A percentile compares a stretch with the other conserved stretches of the same genome.
phyloP scores from a whole-genome alignment of 2,888 invertebrate genomes.

The Axea sp. region DNA sequence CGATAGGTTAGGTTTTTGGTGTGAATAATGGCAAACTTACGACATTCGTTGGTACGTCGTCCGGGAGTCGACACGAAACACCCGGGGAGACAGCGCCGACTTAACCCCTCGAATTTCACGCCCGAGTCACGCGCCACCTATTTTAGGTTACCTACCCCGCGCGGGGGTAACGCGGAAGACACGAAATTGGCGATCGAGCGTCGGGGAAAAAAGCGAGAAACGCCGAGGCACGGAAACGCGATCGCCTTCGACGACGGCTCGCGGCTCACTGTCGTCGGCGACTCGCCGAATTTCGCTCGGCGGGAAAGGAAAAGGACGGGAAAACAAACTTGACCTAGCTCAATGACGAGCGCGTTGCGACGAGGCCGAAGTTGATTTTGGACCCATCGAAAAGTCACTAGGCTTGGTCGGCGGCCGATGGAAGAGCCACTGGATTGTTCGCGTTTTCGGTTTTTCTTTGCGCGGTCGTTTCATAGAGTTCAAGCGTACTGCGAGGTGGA shows the following conservation, averaged over 20 bases:
- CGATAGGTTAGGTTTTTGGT: slow-evolving; percentile 8
- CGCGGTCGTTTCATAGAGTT: no score
- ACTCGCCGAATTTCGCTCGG: not conserved
- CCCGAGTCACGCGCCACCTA: slow-evolving; percentile 21
- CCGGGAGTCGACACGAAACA: not conserved
- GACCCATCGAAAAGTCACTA: not conserved
- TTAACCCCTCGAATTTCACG: slow-evolving; percentile 4
- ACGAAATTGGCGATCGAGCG: slow-evolving; percentile 12
- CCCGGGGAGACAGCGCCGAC: not conserved
- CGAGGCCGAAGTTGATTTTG: slow-evolving; percentile 1
- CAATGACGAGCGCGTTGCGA: slow-evolving; percentile 27
- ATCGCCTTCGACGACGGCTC: slow-evolving; percentile 17
- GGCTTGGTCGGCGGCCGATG: no score
- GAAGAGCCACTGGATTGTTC: no score
- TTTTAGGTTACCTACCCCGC: slow-evolving; percentile 23
- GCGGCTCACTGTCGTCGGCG: slow-evolving; percentile 18
- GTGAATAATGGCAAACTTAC: not conserved
- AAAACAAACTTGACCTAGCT: slow-evolving; percentile 48
- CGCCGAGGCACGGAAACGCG: no score
- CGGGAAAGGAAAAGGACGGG: slow-evolving; percentile 5
- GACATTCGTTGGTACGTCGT: slow-evolving; percentile 2
- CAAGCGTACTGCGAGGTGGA: no score
- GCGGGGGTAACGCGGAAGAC: not conserved
- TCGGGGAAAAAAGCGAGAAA: not conserved
- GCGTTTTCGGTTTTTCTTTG: no score